phyloP scores from a whole-genome alignment of 2,113 vertebrate genomes.

The Hypocryptadius cinnamomeus region DNA sequence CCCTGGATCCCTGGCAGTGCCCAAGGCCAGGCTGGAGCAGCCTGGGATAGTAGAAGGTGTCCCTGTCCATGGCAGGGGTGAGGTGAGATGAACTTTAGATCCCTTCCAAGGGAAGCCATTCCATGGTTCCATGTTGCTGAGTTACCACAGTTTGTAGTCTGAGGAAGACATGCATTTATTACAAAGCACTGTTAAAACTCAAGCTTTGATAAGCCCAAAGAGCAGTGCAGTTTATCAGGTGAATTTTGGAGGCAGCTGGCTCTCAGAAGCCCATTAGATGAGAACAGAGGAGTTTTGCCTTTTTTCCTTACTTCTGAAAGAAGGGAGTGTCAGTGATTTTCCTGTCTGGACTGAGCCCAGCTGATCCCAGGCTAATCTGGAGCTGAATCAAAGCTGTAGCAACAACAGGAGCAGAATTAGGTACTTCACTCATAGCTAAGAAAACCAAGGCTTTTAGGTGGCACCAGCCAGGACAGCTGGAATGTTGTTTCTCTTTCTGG shows the following conservation, averaged over 20 bases:
- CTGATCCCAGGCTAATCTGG: neutral
- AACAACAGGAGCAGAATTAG: neutral
- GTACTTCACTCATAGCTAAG: neutral
- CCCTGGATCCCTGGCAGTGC: neutral
- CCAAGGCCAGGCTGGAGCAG: neutral
- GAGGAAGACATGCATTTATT: neutral
- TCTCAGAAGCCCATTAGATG: neutral
- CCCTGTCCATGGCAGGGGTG: neutral
- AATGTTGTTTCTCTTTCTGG: neutral
- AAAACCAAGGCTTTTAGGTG: neutral
- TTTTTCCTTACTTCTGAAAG: neutral
- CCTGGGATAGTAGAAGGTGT: neutral
- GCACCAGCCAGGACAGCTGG: neutral
- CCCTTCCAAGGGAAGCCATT: neutral
- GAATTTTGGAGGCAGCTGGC: neutral
- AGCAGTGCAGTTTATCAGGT: neutral
- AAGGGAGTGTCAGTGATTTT: neutral
- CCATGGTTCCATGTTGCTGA: neutral
- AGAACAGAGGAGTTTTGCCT: neutral
- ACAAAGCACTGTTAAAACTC: neutral
- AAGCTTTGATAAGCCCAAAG: neutral
- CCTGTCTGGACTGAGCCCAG: neutral
- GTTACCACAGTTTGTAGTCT: neutral
- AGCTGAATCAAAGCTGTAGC: neutral
- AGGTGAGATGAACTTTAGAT: fast-evolving